Base-by-base conservation (phyloP, 2,797 vertebrate species). In the Halcyon leucocephala region DNA sequence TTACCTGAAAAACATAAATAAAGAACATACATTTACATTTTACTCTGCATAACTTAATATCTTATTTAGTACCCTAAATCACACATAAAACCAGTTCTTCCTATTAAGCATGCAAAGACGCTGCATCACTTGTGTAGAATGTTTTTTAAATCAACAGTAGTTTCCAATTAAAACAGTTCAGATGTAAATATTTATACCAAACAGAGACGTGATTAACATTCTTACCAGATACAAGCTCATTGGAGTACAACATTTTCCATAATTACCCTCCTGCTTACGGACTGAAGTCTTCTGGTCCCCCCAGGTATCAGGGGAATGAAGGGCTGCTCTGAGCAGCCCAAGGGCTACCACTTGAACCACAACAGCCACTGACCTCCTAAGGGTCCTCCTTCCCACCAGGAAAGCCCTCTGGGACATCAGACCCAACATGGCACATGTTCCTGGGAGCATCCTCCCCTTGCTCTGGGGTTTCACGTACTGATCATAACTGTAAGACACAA, bases 1-100 rank as follows among this genome's bases (percentile, higher is more conserved):
- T 98, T 98, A 98, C 98, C 98, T 98, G 97, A 96, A 98, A 98
- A 97, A 98, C 97, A 98, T 79, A 98, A 97, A 98, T 95, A 97
- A 93, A 95, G 52, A 97, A 97, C 83, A 96, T 35, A 85, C 58
- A 97, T 98, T 98, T 98, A 97, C 96, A 97, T 97, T 97, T 92
- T 95, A 93, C 72, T 37, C 90, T 92, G 84, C 94, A 97, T 96
- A 96, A 95, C 87, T 96, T 95, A 94, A 93, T 95, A 92, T 92
- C 95, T 97, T 96, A 95, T 90, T 96, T 96, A 96, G 94, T 84
- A 89, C 35, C 83, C 93, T 94, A 96, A 96, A 86, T 93, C 87
- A 88, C 91, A 95, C 58, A 77, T 35, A 33, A 93, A 97, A 94
- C 93, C 89, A 86, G 83, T 69, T 96, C 76, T 82, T 94, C 89